Conservation (phyloP, 1,140 invertebrate species). For the Druon quercuslanigerum region DNA sequence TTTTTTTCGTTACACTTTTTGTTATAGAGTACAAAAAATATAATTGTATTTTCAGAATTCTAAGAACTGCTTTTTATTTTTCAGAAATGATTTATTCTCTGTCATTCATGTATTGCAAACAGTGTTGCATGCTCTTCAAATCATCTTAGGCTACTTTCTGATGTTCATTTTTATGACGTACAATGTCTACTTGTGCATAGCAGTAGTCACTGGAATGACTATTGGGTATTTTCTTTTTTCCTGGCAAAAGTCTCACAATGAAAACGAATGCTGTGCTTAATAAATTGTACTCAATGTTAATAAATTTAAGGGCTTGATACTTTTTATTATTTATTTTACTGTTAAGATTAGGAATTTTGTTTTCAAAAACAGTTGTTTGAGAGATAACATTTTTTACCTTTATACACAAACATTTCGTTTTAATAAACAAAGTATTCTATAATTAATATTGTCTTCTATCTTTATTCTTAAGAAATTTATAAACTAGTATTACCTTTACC, state of each 20-base stretch:
- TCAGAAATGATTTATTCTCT: conserved; percentile 70
- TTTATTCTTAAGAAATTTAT: no score
- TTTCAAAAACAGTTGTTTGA: no score
- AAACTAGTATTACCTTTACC: no score
- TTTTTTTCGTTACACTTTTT: background rate
- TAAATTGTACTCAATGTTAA: background rate
- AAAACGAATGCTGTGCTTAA: conserved; percentile 58
- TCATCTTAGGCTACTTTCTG: conserved; percentile 81
- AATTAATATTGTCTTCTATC: no score
- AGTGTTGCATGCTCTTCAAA: conserved; percentile 80
- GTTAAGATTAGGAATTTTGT: no score
- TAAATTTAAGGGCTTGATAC: no score
- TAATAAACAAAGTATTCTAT: no score
- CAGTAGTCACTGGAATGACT: conserved; percentile 79
- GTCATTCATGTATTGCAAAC: conserved; percentile 79
- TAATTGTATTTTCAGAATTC: background rate
- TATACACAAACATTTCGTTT: no score
- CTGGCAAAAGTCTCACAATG: conserved; percentile 75
- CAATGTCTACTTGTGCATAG: conserved; percentile 83
- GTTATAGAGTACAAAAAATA: background rate
- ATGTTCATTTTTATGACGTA: conserved; percentile 89
- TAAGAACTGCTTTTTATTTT: conserved; percentile 42
- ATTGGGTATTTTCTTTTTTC: conserved; percentile 82
- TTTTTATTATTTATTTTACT: no score
- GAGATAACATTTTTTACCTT: no score